A percentile compares a stretch with the other conserved stretches of the same genome.
Conservation (phyloP, 1,140 invertebrate genomes). For the Spodoptera frugiperda region DNA sequence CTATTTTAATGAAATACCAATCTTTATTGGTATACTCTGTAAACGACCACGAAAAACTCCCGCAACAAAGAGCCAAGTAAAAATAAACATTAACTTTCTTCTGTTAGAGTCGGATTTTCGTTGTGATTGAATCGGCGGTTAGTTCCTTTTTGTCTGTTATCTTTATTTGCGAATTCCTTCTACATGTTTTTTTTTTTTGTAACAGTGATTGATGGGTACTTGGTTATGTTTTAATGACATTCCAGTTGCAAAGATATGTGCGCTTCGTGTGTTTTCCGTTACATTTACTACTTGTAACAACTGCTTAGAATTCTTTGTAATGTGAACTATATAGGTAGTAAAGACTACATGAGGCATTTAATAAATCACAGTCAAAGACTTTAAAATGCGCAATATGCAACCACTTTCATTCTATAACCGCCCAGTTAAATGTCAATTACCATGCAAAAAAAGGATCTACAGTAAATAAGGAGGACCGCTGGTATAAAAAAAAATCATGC, state of each 20-base stretch:
- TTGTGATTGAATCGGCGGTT: not conserved
- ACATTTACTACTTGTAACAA: not conserved
- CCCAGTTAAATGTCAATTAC: no score
- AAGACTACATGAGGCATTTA: no score
- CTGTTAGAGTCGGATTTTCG: not conserved
- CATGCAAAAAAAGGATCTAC: no score
- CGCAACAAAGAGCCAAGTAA: not conserved
- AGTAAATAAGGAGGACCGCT: no score
- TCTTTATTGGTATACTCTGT: conserved; percentile 12
- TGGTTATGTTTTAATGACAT: conserved; percentile 35
- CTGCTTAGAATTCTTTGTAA: not conserved
- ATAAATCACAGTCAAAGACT: no score
- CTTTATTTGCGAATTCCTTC: conserved; percentile 25
- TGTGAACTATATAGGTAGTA: not conserved
- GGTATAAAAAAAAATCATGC: no score
- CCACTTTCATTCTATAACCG: no score
- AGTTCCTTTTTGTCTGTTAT: not conserved
- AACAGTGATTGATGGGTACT: conserved; percentile 36
- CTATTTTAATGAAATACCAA: conserved; percentile 38
- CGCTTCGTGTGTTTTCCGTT: conserved; percentile 1
- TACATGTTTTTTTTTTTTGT: conserved; percentile 29
- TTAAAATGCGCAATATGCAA: no score
- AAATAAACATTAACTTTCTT: not conserved
- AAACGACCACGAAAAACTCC: not conserved
- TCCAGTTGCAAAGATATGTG: conserved; percentile 4